Evolutionary conservation across 2,113 vertebrate genomes (phyloP), one percentile per base, ranked within the genome.

Genomic region (Rhinogobius similis): DNA sequence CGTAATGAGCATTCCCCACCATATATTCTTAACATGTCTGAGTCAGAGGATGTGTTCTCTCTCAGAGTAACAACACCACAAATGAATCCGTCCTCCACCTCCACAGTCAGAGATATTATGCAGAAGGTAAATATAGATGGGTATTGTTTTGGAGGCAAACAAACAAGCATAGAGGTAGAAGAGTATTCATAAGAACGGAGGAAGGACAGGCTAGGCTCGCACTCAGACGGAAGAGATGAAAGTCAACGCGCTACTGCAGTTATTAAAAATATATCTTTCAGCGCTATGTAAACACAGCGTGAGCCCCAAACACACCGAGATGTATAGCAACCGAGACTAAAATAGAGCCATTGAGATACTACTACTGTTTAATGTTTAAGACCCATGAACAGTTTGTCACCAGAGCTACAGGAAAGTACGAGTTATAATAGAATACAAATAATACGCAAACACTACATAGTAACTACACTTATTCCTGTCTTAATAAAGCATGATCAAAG

Each of bases 91-190:
- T 50, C 46, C 20, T 50, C 46, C 46, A 50, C 46, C 46, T n/a
- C 20, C 20, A 21, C 46, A 50, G 20, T 10, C 46, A 10, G 2
- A 21, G 8, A 50, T 67, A 80, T 66, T 16, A 62, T 18, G 72
- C 24, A 58, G 82, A 9, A 3, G 46, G 68, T 79, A 79, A 75
- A 83, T 78, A 82, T 75, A 79, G 65, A 77, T 65, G 23, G 14
- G 16, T 53, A 61, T 62, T 69, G 62, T 41, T 0, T 69, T 52
- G 16, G 21, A 63, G 58, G 36, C 12, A 83, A 62, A 75, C 38
- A 73, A 81, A 67, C 70, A 77, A 21, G 20, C 20, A 2, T 50
- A 21, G 20, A 70, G 29, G 20, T 50, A 58, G 70, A 75, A 68
- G 71, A 82, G 59, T 46, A 41, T 65, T 32, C 32, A 59, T 50